phyloP scores from a whole-genome alignment of 2,888 invertebrate genomes.

The Ectemnius cavifrons region DNA sequence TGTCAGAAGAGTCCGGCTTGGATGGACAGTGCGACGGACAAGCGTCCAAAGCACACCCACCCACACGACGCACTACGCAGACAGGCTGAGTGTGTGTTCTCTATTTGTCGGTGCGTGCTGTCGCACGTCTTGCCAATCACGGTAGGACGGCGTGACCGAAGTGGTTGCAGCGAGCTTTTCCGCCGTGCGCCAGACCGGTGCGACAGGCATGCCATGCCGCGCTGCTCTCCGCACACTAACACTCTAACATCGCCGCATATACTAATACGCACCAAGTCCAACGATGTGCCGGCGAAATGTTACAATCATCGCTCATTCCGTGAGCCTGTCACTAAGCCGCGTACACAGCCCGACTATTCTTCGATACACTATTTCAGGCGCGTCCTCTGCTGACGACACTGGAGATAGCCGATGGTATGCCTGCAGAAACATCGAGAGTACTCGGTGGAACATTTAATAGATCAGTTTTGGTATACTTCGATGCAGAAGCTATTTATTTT shows the following conservation, averaged over 20 bases:
- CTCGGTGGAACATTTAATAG: too few species aligned
- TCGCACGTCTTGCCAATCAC: conserved; percentile 62
- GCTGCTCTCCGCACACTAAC: background rate
- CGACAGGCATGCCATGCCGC: conserved; percentile 33
- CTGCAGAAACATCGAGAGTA: too few species aligned
- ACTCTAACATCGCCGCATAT: too few species aligned
- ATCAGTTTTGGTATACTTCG: too few species aligned
- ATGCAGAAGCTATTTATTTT: too few species aligned
- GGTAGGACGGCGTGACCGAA: conserved; percentile 59
- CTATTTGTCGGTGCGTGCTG: conserved; percentile 61
- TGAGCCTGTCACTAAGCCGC: conserved; percentile 1
- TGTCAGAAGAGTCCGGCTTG: background rate
- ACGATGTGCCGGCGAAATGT: conserved; percentile 51
- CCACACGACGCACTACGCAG: conserved; percentile 58
- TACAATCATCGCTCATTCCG: conserved; percentile 63
- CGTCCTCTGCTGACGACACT: background rate
- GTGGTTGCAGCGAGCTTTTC: conserved; percentile 44
- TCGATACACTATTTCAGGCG: conserved; percentile 3
- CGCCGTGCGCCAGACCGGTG: conserved; percentile 21
- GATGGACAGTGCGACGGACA: conserved; percentile 12
- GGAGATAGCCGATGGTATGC: too few species aligned
- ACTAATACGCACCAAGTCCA: too few species aligned
- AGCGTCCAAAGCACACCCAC: conserved; percentile 50
- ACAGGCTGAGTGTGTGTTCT: conserved; percentile 29
- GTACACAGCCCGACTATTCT: conserved; percentile 1